A percentile compares a stretch with the other conserved stretches of the same genome.
Evolutionary conservation across 2,797 vertebrate species (phyloP).

Genomic region (Neosilurus mollespiculum): DNA sequence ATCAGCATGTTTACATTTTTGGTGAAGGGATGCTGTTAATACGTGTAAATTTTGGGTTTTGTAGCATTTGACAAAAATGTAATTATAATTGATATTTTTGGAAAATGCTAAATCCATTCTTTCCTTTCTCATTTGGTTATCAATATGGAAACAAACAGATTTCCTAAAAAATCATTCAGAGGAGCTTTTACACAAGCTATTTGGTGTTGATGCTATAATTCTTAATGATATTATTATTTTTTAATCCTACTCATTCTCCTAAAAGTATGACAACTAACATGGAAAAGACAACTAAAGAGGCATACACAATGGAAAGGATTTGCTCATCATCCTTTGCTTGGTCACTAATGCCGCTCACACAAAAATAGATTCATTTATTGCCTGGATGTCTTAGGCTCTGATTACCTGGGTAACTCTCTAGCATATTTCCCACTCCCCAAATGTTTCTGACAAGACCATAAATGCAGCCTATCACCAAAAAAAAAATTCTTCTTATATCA

Average conservation of each 20-base stretch:
- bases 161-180: background rate
- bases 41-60: too few species aligned
- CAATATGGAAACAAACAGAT: background rate
- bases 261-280: background rate
- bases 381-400: too few species aligned
- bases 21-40: background rate
- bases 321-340: too few species aligned
- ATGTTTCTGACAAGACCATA: too few species aligned
- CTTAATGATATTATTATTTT: background rate
- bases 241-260: background rate
- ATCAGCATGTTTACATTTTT: background rate
- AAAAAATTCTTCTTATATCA: too few species aligned
- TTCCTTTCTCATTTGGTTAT: background rate
- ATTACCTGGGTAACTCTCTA: too few species aligned
- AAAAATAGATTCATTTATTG: too few species aligned
- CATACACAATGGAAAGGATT: too few species aligned
- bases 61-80: too few species aligned
- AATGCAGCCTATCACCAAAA: too few species aligned
- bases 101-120: background rate
- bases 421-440: too few species aligned
- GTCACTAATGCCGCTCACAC: too few species aligned
- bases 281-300: background rate
- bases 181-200: background rate
- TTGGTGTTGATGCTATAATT: background rate
- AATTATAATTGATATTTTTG: background rate